Conservation (phyloP, 2,888 invertebrate species). For the Tuberolachnus salignus region DNA sequence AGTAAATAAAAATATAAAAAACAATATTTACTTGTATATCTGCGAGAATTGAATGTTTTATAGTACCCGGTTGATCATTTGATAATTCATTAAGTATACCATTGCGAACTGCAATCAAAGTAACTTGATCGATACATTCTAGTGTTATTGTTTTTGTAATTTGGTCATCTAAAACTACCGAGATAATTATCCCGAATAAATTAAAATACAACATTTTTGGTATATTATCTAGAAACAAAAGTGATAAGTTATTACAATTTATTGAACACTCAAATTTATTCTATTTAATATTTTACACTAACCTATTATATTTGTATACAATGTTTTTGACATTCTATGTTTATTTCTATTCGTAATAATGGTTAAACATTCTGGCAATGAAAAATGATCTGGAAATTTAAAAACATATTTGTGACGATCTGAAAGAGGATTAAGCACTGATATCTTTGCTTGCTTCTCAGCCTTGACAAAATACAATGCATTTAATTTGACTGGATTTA, state of each 20-base stretch:
- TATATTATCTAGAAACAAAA: constrained; percentile 27
- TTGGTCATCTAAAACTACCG: constrained; percentile 34
- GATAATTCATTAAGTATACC: constrained; percentile 37
- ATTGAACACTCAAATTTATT: not conserved
- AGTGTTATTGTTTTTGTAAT: constrained; percentile 15
- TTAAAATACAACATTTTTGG: constrained; percentile 24
- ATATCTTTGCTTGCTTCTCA: constrained; percentile 35
- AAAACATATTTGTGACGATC: constrained; percentile 21
- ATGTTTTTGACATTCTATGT: constrained; percentile 43
- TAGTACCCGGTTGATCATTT: constrained; percentile 5
- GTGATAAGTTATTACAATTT: not conserved
- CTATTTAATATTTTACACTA: constrained; percentile 8
- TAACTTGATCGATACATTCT: constrained; percentile 25
- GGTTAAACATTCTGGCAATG: constrained; percentile 27
- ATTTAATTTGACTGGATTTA: constrained; percentile 40
- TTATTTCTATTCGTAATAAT: constrained; percentile 40
- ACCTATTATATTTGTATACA: constrained; percentile 30
- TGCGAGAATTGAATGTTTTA: constrained; percentile 31
- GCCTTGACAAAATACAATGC: constrained; percentile 46
- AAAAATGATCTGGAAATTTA: constrained; percentile 39
- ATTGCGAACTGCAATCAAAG: constrained; percentile 45
- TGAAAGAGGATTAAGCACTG: constrained; percentile 21
- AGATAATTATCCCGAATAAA: constrained; percentile 36
- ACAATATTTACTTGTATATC: constrained; percentile 40
- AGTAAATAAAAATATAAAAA: not conserved